Conservation (phyloP, 2,888 invertebrate genomes). For the Tolmerus cingulatus region DNA sequence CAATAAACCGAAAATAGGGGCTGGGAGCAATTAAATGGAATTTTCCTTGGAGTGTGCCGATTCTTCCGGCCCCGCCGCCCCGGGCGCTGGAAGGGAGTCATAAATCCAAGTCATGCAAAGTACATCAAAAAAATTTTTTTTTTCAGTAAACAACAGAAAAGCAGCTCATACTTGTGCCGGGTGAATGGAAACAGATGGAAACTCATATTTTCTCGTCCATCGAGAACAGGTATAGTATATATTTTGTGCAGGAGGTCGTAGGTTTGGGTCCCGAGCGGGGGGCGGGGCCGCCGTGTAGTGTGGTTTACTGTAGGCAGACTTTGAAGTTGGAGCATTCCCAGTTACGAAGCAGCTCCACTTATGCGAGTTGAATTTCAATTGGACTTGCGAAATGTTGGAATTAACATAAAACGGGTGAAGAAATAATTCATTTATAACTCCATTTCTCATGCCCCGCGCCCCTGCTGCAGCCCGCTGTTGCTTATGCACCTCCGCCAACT, state of each 20-base stretch:
- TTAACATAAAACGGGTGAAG: conserved; percentile 36
- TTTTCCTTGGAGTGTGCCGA: conserved; percentile 35
- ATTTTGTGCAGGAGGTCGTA: background rate
- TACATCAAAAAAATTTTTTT: conserved; percentile 29
- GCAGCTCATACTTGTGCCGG: conserved; percentile 38
- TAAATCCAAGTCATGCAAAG: conserved; percentile 42
- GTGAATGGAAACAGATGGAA: conserved; percentile 41
- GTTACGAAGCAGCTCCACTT: conserved; percentile 9
- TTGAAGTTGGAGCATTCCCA: conserved; percentile 19
- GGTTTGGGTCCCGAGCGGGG: background rate
- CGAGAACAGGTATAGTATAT: conserved; percentile 33
- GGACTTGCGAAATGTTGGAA: conserved; percentile 37
- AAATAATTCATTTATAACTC: conserved; percentile 35
- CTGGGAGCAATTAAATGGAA: conserved; percentile 40
- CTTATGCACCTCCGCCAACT: background rate
- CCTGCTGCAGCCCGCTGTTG: background rate
- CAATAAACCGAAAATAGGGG: conserved; percentile 34
- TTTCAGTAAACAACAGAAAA: conserved; percentile 31
- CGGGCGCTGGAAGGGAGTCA: conserved; percentile 31
- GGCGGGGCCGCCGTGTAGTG: background rate
- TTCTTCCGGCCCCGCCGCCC: background rate
- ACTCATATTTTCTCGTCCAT: conserved; percentile 42
- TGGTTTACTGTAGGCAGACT: conserved; percentile 26
- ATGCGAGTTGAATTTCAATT: conserved; percentile 40
- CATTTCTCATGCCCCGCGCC: background rate